Percentiles rank a stretch among this genome's conserved stretches.
Conservation (phyloP, 2,888 invertebrate genomes). For the Himalopsyche anomala region DNA sequence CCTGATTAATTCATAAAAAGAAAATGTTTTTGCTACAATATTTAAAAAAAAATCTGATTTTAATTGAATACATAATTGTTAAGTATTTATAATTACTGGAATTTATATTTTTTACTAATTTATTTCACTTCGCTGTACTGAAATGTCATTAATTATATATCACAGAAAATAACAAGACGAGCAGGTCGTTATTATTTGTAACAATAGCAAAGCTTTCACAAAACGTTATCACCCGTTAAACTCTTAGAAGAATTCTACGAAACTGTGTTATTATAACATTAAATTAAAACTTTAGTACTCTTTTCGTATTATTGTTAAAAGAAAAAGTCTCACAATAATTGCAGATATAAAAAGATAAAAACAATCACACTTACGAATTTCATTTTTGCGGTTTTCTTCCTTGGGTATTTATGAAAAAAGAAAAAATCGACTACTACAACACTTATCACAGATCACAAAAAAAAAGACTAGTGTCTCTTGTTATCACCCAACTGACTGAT, state of each 20-base stretch:
- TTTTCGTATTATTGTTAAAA: conserved; percentile 4
- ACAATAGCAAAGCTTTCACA: conserved; percentile 35
- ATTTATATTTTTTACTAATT: too few relatives aligned
- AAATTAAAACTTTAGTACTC: not conserved
- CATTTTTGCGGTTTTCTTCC: conserved; percentile 57
- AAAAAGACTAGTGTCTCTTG: conserved; percentile 49
- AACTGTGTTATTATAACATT: not conserved
- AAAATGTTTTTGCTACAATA: too few relatives aligned
- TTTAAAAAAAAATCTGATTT: too few relatives aligned
- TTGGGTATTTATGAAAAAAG: conserved; percentile 41
- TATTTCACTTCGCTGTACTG: not conserved
- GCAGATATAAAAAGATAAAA: not conserved
- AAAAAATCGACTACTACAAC: conserved; percentile 46
- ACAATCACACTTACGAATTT: conserved; percentile 61
- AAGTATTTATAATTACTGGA: too few relatives aligned
- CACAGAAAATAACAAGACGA: not conserved
- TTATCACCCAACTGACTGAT: conserved; percentile 48
- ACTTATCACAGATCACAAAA: conserved; percentile 58
- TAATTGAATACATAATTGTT: too few relatives aligned
- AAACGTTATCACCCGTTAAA: not conserved
- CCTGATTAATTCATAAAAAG: too few relatives aligned
- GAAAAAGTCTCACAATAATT: not conserved
- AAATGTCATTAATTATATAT: not conserved
- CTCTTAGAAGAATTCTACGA: not conserved
- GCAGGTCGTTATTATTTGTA: not conserved